Evolutionary conservation across 2,113 vertebrate species (phyloP), one percentile per base, ranked within the genome.

Genomic region (Pipa parva): DNA sequence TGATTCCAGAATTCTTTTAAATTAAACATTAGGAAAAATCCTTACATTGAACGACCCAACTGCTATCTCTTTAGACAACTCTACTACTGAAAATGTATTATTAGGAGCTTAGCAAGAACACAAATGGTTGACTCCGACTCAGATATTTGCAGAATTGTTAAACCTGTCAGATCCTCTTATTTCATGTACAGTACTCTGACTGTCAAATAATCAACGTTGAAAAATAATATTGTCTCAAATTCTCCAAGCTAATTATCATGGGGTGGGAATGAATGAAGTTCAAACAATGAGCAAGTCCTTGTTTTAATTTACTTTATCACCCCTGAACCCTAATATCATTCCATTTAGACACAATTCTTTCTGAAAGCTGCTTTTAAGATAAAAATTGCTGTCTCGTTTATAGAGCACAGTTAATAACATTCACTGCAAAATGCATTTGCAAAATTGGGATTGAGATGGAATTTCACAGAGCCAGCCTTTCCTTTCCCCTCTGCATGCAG

Each of bases 371-470:
- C 48, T 70, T 33, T 61, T 70, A 61, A 54, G 48, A 70, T 61
- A 70, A 70, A 58, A 70, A 70, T 45, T 42, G 46, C 60, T 60
- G 51, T 70, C 58, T 70, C 46, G 54, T 68, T 68, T 68, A 51
- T 51, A 49, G 46, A 60, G n/a, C 31, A n/a, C 48, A 45, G 66
- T 61, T 70, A 68, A 68, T 70, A 54, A 61, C 55, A 70, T 54
- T 26, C 31, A 59, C 46, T 54, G 58, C 54, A 60, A 69, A 60
- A 59, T 21, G 20, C 48, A 61, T 70, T n/a, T 61, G 46, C 25
- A 45, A 70, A 59, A 50, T 59, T 33, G 24, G 60, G 61, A 61
- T 61, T 54, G 12, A 70, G 66, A 61, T 70, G 33, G 31, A 42
- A 70, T 60, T 60, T 61, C 57, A 51, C 46, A 18, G 42, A 26